Evolutionary conservation across 2,888 invertebrate genomes (phyloP), one percentile per base, ranked within the genome.

Genomic region (Noctuana brunneofusca): DNA sequence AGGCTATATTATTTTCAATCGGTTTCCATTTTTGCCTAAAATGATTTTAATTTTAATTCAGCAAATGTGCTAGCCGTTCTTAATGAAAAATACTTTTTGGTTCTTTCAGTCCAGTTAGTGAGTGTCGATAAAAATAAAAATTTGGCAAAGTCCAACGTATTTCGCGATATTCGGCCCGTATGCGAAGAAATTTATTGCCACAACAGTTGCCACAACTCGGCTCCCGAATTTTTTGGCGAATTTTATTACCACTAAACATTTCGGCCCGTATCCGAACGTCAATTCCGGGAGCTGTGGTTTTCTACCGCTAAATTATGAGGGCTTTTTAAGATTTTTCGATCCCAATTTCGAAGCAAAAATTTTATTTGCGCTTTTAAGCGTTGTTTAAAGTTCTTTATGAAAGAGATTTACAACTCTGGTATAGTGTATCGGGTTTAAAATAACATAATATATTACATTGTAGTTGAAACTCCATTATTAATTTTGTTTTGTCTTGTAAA

Each of bases 281-380:
- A 83, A 84, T 80, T 79, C 83, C 79, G 76, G 86, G 78, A 83
- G 86, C 85, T 78, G 82, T 43, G 81, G 81, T 70, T 68, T 59
- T 58, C 50, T 58, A 70, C 68, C 70, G 58, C 68, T 66, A 56
- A 63, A 58, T 64, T 67, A 64, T 65, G 56, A 22, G 62, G 38
- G 12, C 48, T 41, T 43, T 43, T 55, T 52, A 46, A 56, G 49
- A 56, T 53, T 54, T 48, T 60, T 59, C 32, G 53, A 32, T 53
- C 18, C 5, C 22, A 22, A 48, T 22, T 48, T 20, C 22, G 20
- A 48, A 3, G 22, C 48, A 18, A 20, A n/a, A 48, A n/a, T 48
- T 48, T 48, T 48, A 48, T 48, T 12, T 22, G 18, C 4, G 22
- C 4, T 14, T 11, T 46, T 46, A 18, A 12, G 20, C 2, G 46